These are phyloP conservation scores for Epirrhoe alternata DNA, from an alignment of 2,888 invertebrate genomes.

Conservation along the genomic window DNA sequence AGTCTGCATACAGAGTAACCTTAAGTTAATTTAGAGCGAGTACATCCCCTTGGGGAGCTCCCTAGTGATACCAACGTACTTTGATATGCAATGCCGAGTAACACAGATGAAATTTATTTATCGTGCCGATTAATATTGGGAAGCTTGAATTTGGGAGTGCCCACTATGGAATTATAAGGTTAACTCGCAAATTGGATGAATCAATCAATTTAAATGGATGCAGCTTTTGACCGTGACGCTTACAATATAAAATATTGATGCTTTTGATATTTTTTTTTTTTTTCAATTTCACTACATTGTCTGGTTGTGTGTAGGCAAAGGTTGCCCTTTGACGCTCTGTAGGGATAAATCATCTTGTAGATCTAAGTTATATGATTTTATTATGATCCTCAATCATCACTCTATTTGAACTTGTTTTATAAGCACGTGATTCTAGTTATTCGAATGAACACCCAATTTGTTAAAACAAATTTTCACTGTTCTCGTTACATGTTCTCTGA, in stretches of 20 bases:
- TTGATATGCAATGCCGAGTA: constrained; percentile 63
- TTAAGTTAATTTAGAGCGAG: constrained; percentile 79
- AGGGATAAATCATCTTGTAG: too few species aligned
- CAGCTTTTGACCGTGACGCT: constrained; percentile 22
- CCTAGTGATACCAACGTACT: constrained; percentile 66
- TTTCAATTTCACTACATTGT: too few species aligned
- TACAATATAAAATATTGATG: background rate
- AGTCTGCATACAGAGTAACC: constrained; percentile 81
- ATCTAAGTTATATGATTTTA: too few species aligned
- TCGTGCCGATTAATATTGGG: constrained; percentile 41
- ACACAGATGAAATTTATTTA: constrained; percentile 64
- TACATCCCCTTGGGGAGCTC: constrained; percentile 62
- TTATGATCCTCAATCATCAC: too few species aligned
- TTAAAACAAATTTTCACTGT: too few species aligned
- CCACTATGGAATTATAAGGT: constrained; percentile 39
- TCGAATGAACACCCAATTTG: too few species aligned
- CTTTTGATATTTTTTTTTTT: too few species aligned
- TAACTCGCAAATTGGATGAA: constrained; percentile 31
- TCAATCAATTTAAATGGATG: constrained; percentile 35
- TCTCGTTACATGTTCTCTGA: background rate
- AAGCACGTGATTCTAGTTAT: too few species aligned
- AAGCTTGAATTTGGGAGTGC: constrained; percentile 43
- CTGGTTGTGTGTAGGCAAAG: too few species aligned
- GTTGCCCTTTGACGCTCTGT: too few species aligned
- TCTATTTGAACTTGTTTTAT: too few species aligned